A percentile compares a stretch with the other conserved stretches of the same genome.
phyloP scores from a whole-genome alignment of 2,113 vertebrate species.

The Syrmaticus mikado region DNA sequence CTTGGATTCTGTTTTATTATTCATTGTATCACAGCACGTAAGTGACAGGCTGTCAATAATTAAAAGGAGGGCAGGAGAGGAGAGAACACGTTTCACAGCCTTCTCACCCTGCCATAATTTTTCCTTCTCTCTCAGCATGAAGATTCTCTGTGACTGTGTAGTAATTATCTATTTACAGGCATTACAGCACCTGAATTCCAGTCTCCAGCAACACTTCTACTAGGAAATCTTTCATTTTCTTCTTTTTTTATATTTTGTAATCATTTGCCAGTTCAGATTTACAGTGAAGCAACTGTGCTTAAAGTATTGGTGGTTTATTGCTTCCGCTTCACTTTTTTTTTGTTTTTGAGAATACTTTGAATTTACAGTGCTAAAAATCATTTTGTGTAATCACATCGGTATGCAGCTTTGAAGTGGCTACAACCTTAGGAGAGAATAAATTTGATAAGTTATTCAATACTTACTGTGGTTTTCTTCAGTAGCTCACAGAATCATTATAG shows the following conservation, averaged over 20 bases:
- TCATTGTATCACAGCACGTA: not conserved
- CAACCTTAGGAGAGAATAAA: not conserved
- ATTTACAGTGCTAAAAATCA: not conserved
- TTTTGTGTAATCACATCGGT: not conserved
- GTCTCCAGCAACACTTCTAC: not conserved
- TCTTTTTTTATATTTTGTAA: not conserved
- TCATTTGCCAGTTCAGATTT: not conserved
- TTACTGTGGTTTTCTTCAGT: not conserved
- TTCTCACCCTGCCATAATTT: conserved; percentile 57
- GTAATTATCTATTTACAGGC: conserved; percentile 14
- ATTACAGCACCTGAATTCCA: conserved; percentile 22
- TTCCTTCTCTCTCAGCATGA: conserved; percentile 41
- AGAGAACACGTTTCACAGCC: conserved; percentile 37
- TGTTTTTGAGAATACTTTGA: not conserved
- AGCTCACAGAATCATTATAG: not conserved
- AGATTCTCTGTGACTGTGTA: not conserved
- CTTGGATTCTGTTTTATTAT: conserved; percentile 24
- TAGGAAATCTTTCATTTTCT: not conserved
- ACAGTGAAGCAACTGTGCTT: not conserved
- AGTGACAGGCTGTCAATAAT: conserved; percentile 44
- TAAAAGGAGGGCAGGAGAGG: not conserved
- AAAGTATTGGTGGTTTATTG: not conserved
- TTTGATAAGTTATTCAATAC: not conserved
- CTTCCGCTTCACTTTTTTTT: not conserved
- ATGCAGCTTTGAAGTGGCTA: not conserved